Evolutionary conservation across 2,113 vertebrate genomes (phyloP), one percentile per base, ranked within the genome.

Genomic region (Ceyx margarethae): DNA sequence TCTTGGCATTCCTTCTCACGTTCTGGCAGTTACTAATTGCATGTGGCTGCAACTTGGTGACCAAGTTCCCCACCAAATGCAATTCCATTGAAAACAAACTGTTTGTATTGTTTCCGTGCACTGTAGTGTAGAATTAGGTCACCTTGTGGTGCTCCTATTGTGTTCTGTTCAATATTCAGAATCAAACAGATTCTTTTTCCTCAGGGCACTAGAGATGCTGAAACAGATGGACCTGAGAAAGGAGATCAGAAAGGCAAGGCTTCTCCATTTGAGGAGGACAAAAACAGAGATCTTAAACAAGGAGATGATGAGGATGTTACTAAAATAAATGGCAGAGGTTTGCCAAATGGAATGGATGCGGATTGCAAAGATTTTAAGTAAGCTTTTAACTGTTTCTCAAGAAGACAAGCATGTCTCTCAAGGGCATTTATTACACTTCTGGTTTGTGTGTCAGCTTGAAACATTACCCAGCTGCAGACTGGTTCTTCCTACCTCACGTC

Each of bases 351-450:
- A 97, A 99, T 99, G 98, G 99, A 99, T 97, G 97, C 98, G 88
- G 99, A 99, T 98, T 99, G 99, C 98, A 99, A 99, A 98, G 99
- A 99, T 96, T 99, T 99, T 97, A 99, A 99, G 99, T 99, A 98
- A 98, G 98, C 95, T 92, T 98, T 97, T 97, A 95, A 96, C 89
- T 94, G 85, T 97, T 97, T 98, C 87, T 97, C 76, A 25, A 96
- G 94, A 96, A 96, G 92, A 93, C 94, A 1, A 96, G 81, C 85
- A 19, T 97, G 89, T 97, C 81, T 97, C 84, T 97, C 92, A 87
- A 97, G 91, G 92, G 92, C 94, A 81, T 94, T 96, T 96, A 87
- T 87, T 94, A 77, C 64, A 92, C 14, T 94, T 84, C 77, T 93
- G 95, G 78, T 92, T 95, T 88, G 90, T 96, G 78, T 97, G 93